Conservation (phyloP, 2,113 vertebrate genomes). For the rat (Rattus norvegicus) region DNA sequence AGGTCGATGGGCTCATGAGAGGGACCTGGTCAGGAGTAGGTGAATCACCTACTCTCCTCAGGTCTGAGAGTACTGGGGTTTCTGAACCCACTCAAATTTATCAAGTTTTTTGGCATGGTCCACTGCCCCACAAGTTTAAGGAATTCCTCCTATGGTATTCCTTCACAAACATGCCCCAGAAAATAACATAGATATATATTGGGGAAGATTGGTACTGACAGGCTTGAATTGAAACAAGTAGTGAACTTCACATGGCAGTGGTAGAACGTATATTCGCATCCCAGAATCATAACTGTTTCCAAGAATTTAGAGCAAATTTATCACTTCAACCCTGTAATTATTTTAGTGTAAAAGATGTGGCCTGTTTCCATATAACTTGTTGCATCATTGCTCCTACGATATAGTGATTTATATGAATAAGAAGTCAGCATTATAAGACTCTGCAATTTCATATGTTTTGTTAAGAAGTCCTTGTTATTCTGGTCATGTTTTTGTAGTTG, state of each 20-base stretch:
- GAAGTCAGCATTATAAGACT: background rate
- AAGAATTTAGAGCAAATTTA: background rate
- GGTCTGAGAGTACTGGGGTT: too few relatives aligned
- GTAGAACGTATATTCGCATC: background rate
- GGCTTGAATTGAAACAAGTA: background rate
- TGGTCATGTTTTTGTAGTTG: background rate
- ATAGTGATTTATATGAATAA: constrained; percentile 37
- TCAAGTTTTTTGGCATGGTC: too few relatives aligned
- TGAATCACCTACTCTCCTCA: too few relatives aligned
- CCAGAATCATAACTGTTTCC: background rate
- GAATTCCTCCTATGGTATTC: background rate
- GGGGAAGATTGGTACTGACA: background rate
- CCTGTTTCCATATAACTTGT: background rate
- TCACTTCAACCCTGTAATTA: background rate
- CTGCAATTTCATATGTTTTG: background rate
- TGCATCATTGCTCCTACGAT: background rate
- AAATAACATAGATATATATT: background rate
- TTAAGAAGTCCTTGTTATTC: background rate
- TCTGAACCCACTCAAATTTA: too few relatives aligned
- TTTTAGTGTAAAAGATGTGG: constrained; percentile 12
- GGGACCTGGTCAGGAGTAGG: too few relatives aligned
- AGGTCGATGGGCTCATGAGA: too few relatives aligned
- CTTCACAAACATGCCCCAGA: background rate
- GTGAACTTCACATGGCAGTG: background rate
- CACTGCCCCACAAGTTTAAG: background rate